Evolutionary conservation across 2,113 vertebrate genomes (phyloP), one percentile per base, ranked within the genome.

Genomic region (Pangasianodon gigas): DNA sequence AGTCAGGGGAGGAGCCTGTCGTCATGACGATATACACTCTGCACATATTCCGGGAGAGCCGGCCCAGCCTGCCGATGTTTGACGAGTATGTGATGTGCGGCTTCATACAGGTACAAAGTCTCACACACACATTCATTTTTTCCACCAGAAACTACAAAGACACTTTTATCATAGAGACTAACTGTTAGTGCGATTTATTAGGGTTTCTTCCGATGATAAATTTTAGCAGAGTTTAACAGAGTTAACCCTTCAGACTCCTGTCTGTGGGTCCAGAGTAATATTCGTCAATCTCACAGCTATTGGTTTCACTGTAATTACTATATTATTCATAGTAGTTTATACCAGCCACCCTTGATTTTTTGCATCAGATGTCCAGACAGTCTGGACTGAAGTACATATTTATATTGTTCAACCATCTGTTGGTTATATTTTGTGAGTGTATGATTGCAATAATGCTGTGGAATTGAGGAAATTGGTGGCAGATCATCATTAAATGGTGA

Each of bases 41-140:
- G 87, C 96, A 96, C 82, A 90, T 99, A 90, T 96, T 94, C 91
- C 96, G 98, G 21, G 98, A 99, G 91, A 97, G 96, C 89, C 97
- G 97, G 2, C 98, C 98, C 84, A 98, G 97, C 90, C 95, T 99
- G 89, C 98, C 98, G 26, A 96, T 98, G 92, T 98, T 99, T 91
- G 96, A 97, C 71, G 97, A 97, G 87, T 97, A 97, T 26, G 95
- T 96, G 93, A 96, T 94, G 26, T 99, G 98, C 65, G 95, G 98
- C 65, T 99, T 98, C 93, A 88, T 97, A 58, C 98, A 99, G 96
- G 98, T 99, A 95, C 51, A 93, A 82, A 93, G 48, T 71, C 80
- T 80, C 85, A 67, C 67, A 86, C 51, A 58, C 48, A 84, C 79
- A 81, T 44, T 75, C 48, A 82, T 84, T 82, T 84, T 83, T 84